These are phyloP conservation scores for Phaetusa simplex DNA, from an alignment of 2,113 vertebrate genomes.

Conservation along the genomic window DNA sequence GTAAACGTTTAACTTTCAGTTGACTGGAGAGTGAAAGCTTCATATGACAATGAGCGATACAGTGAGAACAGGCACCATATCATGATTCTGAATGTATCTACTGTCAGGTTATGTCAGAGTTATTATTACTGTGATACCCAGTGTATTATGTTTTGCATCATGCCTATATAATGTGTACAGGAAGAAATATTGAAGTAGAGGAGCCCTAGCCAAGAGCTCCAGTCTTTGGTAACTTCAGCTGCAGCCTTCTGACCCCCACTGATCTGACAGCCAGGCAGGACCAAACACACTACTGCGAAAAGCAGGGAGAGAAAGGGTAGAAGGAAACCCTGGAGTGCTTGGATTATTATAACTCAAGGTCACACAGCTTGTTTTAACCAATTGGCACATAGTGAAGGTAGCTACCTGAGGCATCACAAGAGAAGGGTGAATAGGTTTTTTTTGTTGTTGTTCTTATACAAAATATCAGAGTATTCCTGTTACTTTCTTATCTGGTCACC, in stretches of 20 bases:
- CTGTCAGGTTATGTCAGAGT: not conserved
- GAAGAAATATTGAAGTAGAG: not conserved
- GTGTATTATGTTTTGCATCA: not conserved
- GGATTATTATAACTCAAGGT: not conserved
- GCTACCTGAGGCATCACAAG: not conserved
- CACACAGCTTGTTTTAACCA: not conserved
- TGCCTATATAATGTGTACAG: not conserved
- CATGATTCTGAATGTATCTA: not conserved
- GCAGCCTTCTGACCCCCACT: not conserved
- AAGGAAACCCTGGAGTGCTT: not conserved
- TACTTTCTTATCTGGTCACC: not conserved
- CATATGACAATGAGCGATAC: not conserved
- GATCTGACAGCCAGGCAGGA: not conserved
- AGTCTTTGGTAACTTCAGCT: not conserved
- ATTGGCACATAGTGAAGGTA: not conserved
- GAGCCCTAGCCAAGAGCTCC: not conserved
- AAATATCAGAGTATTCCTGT: not conserved
- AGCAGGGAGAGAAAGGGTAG: not conserved
- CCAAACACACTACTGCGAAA: not conserved
- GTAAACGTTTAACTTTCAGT: not conserved
- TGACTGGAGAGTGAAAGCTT: not conserved
- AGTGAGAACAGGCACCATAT: not conserved
- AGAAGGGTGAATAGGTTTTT: not conserved
- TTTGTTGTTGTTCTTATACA: not conserved
- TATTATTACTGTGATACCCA: not conserved